phyloP scores from a whole-genome alignment of 2,888 invertebrate species.

The Troides helena region DNA sequence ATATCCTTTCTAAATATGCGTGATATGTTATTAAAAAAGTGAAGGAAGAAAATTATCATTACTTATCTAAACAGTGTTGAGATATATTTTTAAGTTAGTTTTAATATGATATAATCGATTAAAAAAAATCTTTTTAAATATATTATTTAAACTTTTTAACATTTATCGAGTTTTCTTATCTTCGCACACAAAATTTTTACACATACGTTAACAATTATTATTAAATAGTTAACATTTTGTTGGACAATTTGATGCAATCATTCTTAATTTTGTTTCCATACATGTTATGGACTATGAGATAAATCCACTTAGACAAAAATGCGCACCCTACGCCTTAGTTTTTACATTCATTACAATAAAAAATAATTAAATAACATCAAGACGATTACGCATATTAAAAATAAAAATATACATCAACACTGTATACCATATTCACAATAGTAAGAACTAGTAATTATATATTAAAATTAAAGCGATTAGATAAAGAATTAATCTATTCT shows the following conservation, averaged over 20 bases:
- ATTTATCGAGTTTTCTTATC: not conserved
- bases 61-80: conserved; percentile 44
- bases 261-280: too few species aligned
- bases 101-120: not conserved
- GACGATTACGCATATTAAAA: conserved; percentile 15
- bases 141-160: not conserved
- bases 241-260: too few species aligned
- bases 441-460: conserved; percentile 43
- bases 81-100: conserved; percentile 50
- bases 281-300: too few species aligned
- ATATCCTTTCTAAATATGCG: conserved; percentile 52
- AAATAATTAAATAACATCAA: too few species aligned
- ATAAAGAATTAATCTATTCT: conserved; percentile 38
- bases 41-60: conserved; percentile 56
- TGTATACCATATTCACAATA: conserved; percentile 62
- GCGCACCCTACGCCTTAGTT: too few species aligned
- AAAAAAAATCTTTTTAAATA: not conserved
- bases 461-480: conserved; percentile 64
- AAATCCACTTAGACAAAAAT: too few species aligned
- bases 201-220: too few species aligned
- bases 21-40: conserved; percentile 72
- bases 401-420: conserved; percentile 58
- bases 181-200: too few species aligned
- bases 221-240: too few species aligned
- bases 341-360: too few species aligned